Evolutionary conservation across 92 coral and sea anemone species (phyloP).

Genomic region (Palythoa grandis): DNA sequence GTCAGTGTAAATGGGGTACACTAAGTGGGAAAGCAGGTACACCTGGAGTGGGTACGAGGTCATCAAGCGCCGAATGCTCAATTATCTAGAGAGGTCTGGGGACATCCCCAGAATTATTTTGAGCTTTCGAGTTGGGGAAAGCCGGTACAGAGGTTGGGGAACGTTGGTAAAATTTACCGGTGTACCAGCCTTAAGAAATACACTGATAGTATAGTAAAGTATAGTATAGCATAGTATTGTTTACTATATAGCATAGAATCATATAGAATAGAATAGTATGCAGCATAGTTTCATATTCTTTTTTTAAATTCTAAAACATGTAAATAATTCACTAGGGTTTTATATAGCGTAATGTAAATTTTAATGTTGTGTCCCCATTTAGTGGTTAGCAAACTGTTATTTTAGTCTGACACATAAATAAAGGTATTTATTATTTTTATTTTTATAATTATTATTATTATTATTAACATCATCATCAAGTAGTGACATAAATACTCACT

Average conservation of each 20-base stretch:
- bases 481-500: constrained; percentile 9
- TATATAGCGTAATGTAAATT: background rate
- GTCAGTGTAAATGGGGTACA: constrained; percentile 24
- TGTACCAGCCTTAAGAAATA: constrained; percentile 23
- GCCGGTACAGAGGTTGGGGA: too few relatives aligned
- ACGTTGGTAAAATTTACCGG: constrained; percentile 14
- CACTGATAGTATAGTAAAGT: constrained; percentile 18
- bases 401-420: constrained; percentile 1
- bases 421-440: background rate
- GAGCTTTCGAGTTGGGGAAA: constrained; percentile 18
- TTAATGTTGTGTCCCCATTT: background rate
- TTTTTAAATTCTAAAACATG: background rate
- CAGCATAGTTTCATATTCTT: background rate
- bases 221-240: background rate
- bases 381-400: background rate
- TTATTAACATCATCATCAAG: background rate
- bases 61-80: constrained; percentile 42
- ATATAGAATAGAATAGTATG: background rate
- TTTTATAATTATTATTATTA: background rate
- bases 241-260: background rate
- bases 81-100: constrained; percentile 44
- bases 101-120: constrained; percentile 47
- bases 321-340: constrained; percentile 8
- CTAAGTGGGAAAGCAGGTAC: constrained; percentile 43
- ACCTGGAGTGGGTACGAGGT: constrained; percentile 35